These are phyloP conservation scores for Cyanistes caeruleus DNA, from an alignment of 2,113 vertebrate species.

Conservation along the genomic window DNA sequence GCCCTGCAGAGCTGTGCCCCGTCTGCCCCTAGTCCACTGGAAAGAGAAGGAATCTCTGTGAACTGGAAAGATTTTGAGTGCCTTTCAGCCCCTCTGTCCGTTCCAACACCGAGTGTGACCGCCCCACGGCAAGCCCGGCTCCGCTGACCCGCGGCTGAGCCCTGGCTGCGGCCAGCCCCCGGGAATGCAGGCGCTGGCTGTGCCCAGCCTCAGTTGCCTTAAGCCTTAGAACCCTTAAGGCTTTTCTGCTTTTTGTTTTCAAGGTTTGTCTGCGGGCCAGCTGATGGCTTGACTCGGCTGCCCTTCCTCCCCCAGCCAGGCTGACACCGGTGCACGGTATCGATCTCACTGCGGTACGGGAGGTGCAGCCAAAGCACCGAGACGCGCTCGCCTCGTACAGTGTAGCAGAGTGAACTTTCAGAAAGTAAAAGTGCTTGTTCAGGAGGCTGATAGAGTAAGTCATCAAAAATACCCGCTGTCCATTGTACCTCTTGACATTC, in stretches of 20 bases:
- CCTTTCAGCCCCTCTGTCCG: neutral
- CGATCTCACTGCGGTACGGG: conserved; percentile 40
- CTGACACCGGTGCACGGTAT: neutral
- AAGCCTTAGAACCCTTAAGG: neutral
- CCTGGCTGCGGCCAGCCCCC: neutral
- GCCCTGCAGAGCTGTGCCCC: neutral
- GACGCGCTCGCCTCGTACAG: neutral
- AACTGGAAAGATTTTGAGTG: neutral
- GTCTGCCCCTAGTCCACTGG: neutral
- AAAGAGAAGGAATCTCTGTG: neutral
- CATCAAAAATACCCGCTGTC: conserved; percentile 13
- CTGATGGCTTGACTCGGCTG: neutral
- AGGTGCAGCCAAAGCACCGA: neutral
- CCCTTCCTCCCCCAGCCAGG: neutral
- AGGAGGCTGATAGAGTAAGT: conserved; percentile 41
- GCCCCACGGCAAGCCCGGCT: neutral
- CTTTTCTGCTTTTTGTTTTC: neutral
- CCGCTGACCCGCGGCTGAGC: neutral
- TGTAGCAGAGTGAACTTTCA: neutral
- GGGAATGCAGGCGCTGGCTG: neutral
- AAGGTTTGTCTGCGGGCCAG: neutral
- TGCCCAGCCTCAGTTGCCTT: neutral
- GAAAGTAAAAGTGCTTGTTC: conserved; percentile 34
- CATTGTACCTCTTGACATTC: conserved; percentile 28
- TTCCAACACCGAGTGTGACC: accelerated